Evolutionary conservation across 2,888 invertebrate species (phyloP), one percentile per base, ranked within the genome.

Genomic region (Heteromyza rotundicornis): DNA sequence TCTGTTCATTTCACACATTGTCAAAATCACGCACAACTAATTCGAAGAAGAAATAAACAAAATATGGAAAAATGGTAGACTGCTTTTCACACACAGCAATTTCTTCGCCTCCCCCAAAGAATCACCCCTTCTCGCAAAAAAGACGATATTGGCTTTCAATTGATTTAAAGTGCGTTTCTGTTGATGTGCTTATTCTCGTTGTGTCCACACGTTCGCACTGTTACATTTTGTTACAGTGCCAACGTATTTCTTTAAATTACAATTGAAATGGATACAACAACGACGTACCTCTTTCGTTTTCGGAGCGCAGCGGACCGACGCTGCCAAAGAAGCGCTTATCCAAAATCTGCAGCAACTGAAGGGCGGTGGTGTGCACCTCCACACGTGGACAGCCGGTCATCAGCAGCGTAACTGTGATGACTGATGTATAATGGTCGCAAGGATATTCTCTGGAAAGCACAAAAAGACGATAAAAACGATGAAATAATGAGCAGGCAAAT

Each of bases 341-440:
- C 57, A 99, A 85, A 36, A 95, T 86, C 79, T 98, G 98, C 35
- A 99, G 87, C 64, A 99, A 87, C 79, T 98, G 96, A 58, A 98
- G 86, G 0, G 99, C 98, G 14, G 94, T 93, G 78, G 97, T 95
- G 80, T 96, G 93, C n/a, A 97, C 92, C 40, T 90, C 88, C 35
- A 94, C 91, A 23, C 96, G 89, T 0, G 97, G 95, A 80, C 95
- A 96, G 1, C 98, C 98, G 5, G 96, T 95, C 85, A 96, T 97
- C 87, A 98, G 90, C 51, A 99, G 87, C 0, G 98, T 97, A 36
- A 98, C 94, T 81, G 97, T 98, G 79, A 99, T 95, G 74, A 99
- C 94, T 1, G 98, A 96, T 36, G 96, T 96, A 82, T 97, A 97
- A 85, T 97, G 96, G 83, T 97, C 97, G 81, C 96, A 97, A 1